These are phyloP conservation scores for Agriotes lineatus DNA, from an alignment of 2,888 invertebrate species.

Conservation along the genomic window DNA sequence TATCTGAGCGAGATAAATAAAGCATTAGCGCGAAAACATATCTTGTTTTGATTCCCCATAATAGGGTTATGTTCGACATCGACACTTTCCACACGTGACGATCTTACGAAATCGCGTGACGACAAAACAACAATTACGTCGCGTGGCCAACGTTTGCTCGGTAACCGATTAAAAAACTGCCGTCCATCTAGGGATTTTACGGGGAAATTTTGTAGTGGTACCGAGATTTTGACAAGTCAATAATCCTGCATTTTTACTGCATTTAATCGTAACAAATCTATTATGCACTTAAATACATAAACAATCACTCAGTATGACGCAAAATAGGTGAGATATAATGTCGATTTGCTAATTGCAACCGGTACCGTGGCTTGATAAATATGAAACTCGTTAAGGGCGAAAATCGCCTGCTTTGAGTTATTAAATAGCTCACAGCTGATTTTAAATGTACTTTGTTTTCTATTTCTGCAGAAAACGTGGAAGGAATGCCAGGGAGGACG, in stretches of 20 bases:
- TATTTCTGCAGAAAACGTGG: slow-evolving; percentile 76
- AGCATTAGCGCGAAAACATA: neutral
- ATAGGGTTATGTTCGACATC: slow-evolving; percentile 5
- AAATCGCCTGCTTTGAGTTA: slow-evolving; percentile 1
- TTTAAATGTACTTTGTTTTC: no score
- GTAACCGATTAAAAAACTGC: neutral
- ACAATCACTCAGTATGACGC: slow-evolving; percentile 48
- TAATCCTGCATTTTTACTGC: slow-evolving; percentile 17
- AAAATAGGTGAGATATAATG: slow-evolving; percentile 54
- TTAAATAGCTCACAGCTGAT: slow-evolving; percentile 18
- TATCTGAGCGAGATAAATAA: slow-evolving; percentile 27
- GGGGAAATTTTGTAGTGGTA: slow-evolving; percentile 2
- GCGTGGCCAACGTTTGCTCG: no score
- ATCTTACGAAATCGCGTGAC: neutral
- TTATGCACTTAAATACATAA: slow-evolving; percentile 20
- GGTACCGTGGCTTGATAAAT: neutral
- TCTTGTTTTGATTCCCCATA: slow-evolving; percentile 4
- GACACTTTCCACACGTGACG: neutral
- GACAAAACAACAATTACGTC: neutral
- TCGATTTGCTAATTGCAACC: neutral
- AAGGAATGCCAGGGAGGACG: slow-evolving; percentile 77
- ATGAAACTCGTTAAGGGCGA: slow-evolving; percentile 6
- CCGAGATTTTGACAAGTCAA: slow-evolving; percentile 6
- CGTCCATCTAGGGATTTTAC: neutral
- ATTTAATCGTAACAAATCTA: slow-evolving; percentile 22